Conservation (phyloP, 2,797 vertebrate genomes). For the Eulemur mongoz region DNA sequence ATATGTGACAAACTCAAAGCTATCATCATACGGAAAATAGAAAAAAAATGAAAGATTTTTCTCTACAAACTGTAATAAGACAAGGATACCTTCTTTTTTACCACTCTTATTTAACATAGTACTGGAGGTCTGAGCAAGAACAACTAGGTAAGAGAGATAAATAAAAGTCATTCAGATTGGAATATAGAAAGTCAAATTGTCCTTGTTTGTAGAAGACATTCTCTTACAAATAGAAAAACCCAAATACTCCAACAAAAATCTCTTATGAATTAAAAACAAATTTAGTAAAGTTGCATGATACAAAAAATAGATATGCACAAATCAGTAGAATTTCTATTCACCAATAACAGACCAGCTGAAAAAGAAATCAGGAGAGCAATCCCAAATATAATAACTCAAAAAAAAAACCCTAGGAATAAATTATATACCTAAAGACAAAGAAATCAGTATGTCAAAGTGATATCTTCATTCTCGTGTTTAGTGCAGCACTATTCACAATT, state of each 20-base stretch:
- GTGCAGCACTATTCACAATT: too few relatives aligned
- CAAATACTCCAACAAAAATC: not conserved
- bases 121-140: not conserved
- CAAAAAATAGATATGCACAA: not conserved
- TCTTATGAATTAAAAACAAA: not conserved
- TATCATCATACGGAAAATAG: not conserved
- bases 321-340: too few relatives aligned
- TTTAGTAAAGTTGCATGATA: not conserved
- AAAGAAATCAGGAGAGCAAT: too few relatives aligned
- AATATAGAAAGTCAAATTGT: not conserved
- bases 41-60: not conserved
- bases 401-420: too few relatives aligned
- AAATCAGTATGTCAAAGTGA: too few relatives aligned
- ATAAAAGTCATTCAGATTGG: not conserved
- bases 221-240: not conserved
- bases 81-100: not conserved
- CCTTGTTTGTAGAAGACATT: not conserved
- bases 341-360: too few relatives aligned
- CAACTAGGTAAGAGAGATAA: not conserved
- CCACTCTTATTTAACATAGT: not conserved
- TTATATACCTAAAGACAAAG: too few relatives aligned
- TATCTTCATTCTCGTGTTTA: too few relatives aligned
- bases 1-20: too few relatives aligned
- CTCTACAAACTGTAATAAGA: too few relatives aligned
- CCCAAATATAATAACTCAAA: too few relatives aligned